phyloP scores from a whole-genome alignment of 2,797 vertebrate species.

The Sebastes hubbsi region DNA sequence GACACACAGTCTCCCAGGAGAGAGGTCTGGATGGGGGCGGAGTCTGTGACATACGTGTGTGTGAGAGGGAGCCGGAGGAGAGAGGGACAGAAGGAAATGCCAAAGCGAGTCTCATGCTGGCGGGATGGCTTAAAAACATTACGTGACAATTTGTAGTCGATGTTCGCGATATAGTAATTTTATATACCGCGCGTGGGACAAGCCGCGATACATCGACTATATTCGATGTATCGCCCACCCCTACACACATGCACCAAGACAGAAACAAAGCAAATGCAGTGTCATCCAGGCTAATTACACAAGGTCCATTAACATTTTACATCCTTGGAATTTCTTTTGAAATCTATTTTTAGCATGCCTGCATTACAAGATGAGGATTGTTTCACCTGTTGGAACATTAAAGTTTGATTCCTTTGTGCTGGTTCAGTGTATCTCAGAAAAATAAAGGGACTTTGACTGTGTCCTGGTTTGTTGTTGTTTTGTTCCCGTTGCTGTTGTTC shows the following conservation, averaged over 20 bases:
- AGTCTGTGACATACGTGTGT: too few relatives aligned
- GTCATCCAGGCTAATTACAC: constrained; percentile 20
- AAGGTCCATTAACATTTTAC: constrained; percentile 13
- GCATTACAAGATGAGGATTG: constrained; percentile 3
- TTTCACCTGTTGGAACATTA: constrained; percentile 1
- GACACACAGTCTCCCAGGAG: too few relatives aligned
- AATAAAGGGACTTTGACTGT: background rate
- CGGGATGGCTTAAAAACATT: too few relatives aligned
- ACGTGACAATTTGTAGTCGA: too few relatives aligned
- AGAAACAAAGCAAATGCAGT: background rate
- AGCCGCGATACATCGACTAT: too few relatives aligned
- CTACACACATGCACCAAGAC: constrained; percentile 11
- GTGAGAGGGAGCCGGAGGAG: too few relatives aligned
- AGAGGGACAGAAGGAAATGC: too few relatives aligned
- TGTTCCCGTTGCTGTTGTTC: constrained; percentile 35
- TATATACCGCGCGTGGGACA: too few relatives aligned
- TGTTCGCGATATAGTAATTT: too few relatives aligned
- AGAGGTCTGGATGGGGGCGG: too few relatives aligned
- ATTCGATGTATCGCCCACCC: too few relatives aligned
- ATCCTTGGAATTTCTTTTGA: constrained; percentile 1
- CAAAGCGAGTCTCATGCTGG: too few relatives aligned
- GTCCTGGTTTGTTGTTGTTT: constrained; percentile 29
- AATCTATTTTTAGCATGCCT: background rate
- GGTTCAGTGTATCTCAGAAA: background rate
- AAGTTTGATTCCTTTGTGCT: constrained; percentile 26